phyloP scores from a whole-genome alignment of 2,888 invertebrate species.

The Piscicola geometra region DNA sequence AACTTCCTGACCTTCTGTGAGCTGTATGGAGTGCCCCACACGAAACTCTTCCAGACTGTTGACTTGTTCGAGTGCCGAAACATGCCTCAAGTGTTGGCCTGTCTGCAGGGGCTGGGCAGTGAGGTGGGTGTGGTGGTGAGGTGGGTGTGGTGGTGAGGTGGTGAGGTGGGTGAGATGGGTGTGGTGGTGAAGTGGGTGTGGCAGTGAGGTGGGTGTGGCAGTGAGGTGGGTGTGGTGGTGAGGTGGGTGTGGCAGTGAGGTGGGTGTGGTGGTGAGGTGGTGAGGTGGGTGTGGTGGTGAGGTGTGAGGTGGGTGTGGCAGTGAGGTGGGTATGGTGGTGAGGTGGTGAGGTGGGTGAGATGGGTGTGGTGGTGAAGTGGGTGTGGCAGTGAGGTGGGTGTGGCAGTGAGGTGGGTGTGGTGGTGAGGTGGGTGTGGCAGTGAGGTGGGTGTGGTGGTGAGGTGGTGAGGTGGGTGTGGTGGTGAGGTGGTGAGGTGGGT shows the following conservation, averaged over 20 bases:
- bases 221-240: neutral
- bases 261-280: too few relatives aligned
- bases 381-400: neutral
- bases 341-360: neutral
- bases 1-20: conserved; percentile 52
- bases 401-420: too few relatives aligned
- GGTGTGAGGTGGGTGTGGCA: neutral
- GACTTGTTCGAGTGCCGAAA: conserved; percentile 55
- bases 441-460: too few relatives aligned
- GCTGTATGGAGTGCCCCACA: conserved; percentile 52
- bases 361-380: neutral
- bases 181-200: too few relatives aligned
- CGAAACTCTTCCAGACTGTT: conserved; percentile 54
- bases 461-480: too few relatives aligned
- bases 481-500: too few relatives aligned
- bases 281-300: neutral
- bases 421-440: too few relatives aligned
- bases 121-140: conserved; percentile 49
- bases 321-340: too few relatives aligned
- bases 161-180: neutral
- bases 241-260: neutral
- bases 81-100: conserved; percentile 55
- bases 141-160: neutral
- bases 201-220: too few relatives aligned
- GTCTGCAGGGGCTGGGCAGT: conserved; percentile 53